phyloP scores from a whole-genome alignment of 2,113 vertebrate genomes.

The Sclerurus mexicanus region DNA sequence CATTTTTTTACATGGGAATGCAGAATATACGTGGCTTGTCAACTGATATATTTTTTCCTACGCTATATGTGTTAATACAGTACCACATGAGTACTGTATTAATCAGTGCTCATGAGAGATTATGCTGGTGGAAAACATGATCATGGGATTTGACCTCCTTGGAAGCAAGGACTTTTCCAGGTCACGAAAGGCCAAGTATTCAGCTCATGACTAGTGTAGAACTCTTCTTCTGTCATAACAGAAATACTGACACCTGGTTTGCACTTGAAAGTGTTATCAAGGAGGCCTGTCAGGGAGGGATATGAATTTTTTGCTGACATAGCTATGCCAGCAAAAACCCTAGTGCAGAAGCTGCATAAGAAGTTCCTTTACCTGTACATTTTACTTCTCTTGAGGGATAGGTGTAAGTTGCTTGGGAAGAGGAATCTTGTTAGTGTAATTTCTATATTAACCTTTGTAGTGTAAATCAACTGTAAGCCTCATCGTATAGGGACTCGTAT shows the following conservation, averaged over 20 bases:
- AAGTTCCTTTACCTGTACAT: constrained; percentile 4
- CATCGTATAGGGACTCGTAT: not conserved
- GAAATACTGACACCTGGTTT: constrained; percentile 25
- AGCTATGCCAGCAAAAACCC: not conserved
- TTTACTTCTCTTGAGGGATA: not conserved
- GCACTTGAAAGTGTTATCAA: constrained; percentile 42
- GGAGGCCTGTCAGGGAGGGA: not conserved
- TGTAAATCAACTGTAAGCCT: not conserved
- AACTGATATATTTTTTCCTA: not conserved
- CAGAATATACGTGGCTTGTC: not conserved
- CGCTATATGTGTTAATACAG: not conserved
- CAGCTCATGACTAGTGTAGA: not conserved
- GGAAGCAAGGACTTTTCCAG: not conserved
- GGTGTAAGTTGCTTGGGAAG: not conserved
- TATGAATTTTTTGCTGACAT: constrained; percentile 35
- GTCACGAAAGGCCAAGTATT: not conserved
- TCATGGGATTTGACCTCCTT: not conserved
- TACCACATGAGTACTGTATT: not conserved
- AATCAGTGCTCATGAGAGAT: not conserved
- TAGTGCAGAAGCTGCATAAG: not conserved
- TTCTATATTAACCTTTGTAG: constrained; percentile 18
- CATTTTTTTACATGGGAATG: not conserved
- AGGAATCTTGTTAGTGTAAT: constrained; percentile 3
- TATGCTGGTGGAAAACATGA: not conserved
- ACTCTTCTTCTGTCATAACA: not conserved